Evolutionary conservation across 2,888 invertebrate species (phyloP).

Genomic region (Plagodis pulveraria): DNA sequence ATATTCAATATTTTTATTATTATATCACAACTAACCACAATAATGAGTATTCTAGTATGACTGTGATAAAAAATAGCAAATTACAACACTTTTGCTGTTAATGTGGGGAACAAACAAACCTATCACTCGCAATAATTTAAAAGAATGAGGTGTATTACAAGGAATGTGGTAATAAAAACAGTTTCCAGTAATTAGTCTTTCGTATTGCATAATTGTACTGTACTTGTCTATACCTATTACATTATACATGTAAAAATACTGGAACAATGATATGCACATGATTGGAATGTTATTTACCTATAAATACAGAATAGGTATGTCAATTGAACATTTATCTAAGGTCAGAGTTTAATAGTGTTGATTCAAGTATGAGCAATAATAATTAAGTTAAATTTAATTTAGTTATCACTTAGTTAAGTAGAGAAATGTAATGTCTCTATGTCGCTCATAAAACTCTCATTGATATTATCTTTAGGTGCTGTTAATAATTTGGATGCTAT

Average conservation of each 20-base stretch:
- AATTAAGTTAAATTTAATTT: too few species aligned
- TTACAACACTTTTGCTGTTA: too few species aligned
- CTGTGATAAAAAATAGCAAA: not conserved
- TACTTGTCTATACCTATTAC: conserved; percentile 8
- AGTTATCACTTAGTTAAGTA: too few species aligned
- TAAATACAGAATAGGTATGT: not conserved
- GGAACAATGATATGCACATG: conserved; percentile 7
- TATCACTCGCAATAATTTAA: too few species aligned
- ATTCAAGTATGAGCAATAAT: not conserved
- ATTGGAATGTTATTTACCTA: conserved; percentile 3
- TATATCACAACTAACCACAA: not conserved
- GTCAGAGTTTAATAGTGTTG: conserved; percentile 13
- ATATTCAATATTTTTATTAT: not conserved
- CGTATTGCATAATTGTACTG: conserved; percentile 3
- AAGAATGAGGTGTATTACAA: not conserved
- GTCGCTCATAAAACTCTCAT: too few species aligned
- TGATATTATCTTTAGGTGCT: too few species aligned
- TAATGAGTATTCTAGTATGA: not conserved
- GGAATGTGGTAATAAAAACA: not conserved
- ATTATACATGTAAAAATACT: conserved; percentile 9
- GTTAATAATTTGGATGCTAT: too few species aligned
- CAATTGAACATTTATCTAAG: conserved; percentile 26
- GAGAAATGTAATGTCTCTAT: too few species aligned
- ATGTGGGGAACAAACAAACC: too few species aligned
- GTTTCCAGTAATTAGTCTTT: conserved; percentile 1